Evolutionary conservation across 2,113 vertebrate genomes (phyloP).

Genomic region (Aspiorhynchus laticeps): DNA sequence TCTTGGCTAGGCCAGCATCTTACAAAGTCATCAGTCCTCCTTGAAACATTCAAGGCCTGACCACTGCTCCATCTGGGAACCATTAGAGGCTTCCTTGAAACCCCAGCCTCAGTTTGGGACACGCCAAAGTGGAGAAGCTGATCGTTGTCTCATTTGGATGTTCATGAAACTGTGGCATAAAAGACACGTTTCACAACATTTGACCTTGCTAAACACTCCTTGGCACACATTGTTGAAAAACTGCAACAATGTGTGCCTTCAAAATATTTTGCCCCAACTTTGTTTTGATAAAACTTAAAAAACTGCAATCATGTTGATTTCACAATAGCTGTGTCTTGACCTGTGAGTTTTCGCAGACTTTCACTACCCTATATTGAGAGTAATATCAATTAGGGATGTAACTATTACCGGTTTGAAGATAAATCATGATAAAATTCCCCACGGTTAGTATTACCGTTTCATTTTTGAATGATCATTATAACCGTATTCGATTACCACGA

Average conservation of each 20-base stretch:
- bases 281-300: not conserved
- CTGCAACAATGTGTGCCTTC: not conserved
- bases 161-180: not conserved
- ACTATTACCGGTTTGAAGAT: no score
- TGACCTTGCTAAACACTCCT: not conserved
- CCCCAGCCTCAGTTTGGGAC: constrained; percentile 4
- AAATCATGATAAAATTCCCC: no score
- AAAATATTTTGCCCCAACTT: not conserved
- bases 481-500: no score
- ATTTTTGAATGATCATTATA: no score
- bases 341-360: not conserved
- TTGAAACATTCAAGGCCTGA: constrained; percentile 65
- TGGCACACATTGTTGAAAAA: constrained; percentile 17
- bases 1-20: constrained; percentile 65
- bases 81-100: constrained; percentile 66
- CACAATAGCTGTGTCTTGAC: not conserved
- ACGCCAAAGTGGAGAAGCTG: constrained; percentile 23
- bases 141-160: not conserved
- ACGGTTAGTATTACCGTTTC: no score
- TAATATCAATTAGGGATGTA: not conserved
- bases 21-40: constrained; percentile 61
- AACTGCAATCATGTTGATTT: constrained; percentile 5
- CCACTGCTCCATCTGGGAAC: constrained; percentile 75
- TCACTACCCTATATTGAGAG: not conserved
- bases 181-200: not conserved